phyloP scores from a whole-genome alignment of 2,888 invertebrate genomes.

The Achlya flavicornis region DNA sequence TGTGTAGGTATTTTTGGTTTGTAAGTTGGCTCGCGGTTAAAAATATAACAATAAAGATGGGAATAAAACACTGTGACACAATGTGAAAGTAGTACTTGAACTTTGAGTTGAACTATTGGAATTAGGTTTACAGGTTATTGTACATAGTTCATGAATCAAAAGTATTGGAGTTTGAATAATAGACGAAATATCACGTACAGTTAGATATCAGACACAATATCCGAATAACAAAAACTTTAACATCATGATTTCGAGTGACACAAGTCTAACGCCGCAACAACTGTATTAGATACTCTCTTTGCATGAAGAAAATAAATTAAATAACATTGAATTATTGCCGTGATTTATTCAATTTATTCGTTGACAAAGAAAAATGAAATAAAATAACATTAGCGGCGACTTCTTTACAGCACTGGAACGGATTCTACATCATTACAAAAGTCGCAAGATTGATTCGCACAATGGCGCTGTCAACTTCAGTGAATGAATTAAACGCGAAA shows the following conservation, averaged over 20 bases:
- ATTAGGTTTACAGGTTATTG: not conserved
- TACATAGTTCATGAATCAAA: not conserved
- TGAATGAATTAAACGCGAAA: constrained; percentile 65
- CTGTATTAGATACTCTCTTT: not conserved
- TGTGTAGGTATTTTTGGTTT: too few relatives aligned
- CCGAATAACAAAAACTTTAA: not conserved
- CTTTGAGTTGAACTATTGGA: not conserved
- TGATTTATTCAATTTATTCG: constrained; percentile 41
- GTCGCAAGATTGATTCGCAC: constrained; percentile 78
- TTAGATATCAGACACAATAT: not conserved
- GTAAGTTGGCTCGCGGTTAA: too few relatives aligned
- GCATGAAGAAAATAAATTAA: constrained; percentile 12
- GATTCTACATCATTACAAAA: constrained; percentile 76
- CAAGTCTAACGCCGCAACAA: constrained; percentile 5
- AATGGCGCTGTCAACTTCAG: constrained; percentile 71
- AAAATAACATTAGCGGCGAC: constrained; percentile 68
- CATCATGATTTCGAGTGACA: constrained; percentile 2
- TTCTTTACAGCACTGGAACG: constrained; percentile 75
- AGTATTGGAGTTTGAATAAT: not conserved
- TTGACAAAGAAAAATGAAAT: constrained; percentile 54
- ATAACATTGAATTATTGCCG: constrained; percentile 27
- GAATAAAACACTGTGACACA: too few relatives aligned
- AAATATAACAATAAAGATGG: too few relatives aligned
- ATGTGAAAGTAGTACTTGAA: not conserved
- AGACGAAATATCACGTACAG: not conserved